These are phyloP conservation scores for Buathra laborator DNA, from an alignment of 2,888 invertebrate genomes.

Conservation along the genomic window DNA sequence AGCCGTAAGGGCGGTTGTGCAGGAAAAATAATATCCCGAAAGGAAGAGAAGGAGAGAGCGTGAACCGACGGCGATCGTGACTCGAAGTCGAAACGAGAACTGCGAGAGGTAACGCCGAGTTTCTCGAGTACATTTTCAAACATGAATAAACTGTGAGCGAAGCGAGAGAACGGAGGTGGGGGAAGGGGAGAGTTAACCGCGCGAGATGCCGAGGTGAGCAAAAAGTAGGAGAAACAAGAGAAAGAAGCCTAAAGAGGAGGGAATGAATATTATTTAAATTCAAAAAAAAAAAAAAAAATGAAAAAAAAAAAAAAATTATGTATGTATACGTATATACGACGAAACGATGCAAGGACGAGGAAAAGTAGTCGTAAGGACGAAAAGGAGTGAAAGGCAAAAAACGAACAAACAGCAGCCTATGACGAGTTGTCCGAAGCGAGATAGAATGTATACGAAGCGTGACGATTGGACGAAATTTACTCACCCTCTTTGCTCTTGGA, in stretches of 20 bases:
- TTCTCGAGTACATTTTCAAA: slow-evolving; percentile 16
- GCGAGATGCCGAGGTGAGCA: slow-evolving; percentile 15
- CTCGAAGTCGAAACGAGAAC: slow-evolving; percentile 6
- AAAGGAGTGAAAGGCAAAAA: slow-evolving; percentile 48
- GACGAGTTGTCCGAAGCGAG: slow-evolving; percentile 18
- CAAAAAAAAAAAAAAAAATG: slow-evolving; percentile 49
- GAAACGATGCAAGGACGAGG: slow-evolving; percentile 51
- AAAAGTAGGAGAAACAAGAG: slow-evolving; percentile 40
- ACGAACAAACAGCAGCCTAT: slow-evolving; percentile 14
- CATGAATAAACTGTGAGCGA: background rate
- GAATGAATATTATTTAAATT: background rate
- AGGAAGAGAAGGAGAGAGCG: too few relatives aligned
- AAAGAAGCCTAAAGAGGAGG: slow-evolving; percentile 49
- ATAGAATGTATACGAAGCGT: background rate
- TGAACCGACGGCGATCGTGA: background rate
- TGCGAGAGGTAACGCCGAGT: slow-evolving; percentile 16
- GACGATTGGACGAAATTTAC: slow-evolving; percentile 62
- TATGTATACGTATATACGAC: slow-evolving; percentile 36
- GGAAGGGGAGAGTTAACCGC: background rate
- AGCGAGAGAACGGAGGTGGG: background rate
- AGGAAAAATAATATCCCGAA: background rate
- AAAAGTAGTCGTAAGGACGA: slow-evolving; percentile 54
- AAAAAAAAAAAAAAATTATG: slow-evolving; percentile 41
- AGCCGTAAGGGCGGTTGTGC: background rate
- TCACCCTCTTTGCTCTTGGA: slow-evolving; percentile 84